Evolutionary conservation across 2,888 invertebrate genomes (phyloP), one percentile per base, ranked within the genome.

Genomic region (Nomada goodeniana): DNA sequence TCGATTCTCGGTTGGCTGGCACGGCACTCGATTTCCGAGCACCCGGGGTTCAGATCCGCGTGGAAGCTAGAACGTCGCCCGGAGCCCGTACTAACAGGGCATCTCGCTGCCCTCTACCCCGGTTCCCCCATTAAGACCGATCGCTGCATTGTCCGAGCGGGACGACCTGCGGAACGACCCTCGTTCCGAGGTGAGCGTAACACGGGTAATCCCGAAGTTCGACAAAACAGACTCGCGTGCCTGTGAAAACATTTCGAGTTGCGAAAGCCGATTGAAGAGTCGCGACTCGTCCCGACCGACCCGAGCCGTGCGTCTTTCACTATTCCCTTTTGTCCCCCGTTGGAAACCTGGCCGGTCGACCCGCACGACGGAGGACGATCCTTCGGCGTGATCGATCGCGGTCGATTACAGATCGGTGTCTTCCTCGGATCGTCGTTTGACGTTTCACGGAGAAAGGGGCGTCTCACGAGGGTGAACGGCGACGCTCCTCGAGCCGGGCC

Each of bases 241-340:
- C 90, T 91, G 91, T 92, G 90, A 92, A 92, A 93, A 92, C 92
- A 92, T 92, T 92, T 92, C 86, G 90, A 89, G 88, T 88, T 88
- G 83, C 57, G 79, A 82, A 83, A 86, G 86, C 85, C 20, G 44
- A 53, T 79, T 84, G 20, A 80, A 86, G 83, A 86, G 73, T 64
- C 59, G 36, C 67, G 65, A 77, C 63, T 60, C 65, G 64, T 61
- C 67, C 64, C 60, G 60, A 60, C 36, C 10, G 44, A 47, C 44
- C 44, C 11, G 44, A 3, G 11, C 44, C 44, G n/a, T 1, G 44
- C 47, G 10, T 47, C 15, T 47, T 15, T 36, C 36, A 7, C 36
- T 36, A 7, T 1, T 7, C 7, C 5, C 47, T 1, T 15, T 15
- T 47, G 47, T 47, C 13, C 15, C 15, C 3, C 44, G 44, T 15